These are phyloP conservation scores for Notolepis coatsorum DNA, from an alignment of 2,797 vertebrate species.

Conservation along the genomic window DNA sequence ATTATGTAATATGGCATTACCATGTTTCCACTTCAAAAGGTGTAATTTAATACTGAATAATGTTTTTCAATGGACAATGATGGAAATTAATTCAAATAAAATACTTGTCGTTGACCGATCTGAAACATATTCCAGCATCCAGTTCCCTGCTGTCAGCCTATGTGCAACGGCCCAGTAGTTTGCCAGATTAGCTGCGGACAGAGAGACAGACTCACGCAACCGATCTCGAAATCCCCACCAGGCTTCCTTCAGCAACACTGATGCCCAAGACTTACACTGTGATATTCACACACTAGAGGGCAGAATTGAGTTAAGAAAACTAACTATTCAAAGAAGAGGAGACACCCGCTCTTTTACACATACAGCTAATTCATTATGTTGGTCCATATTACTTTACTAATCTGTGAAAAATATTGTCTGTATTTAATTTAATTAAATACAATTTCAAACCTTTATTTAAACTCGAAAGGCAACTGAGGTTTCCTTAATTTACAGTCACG, in stretches of 20 bases:
- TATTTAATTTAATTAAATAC: too few relatives aligned
- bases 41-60: too few relatives aligned
- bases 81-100: background rate
- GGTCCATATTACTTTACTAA: background rate
- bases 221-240: background rate
- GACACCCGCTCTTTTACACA: constrained; percentile 24
- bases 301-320: constrained; percentile 10
- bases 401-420: background rate
- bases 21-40: too few relatives aligned
- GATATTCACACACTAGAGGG: constrained; percentile 45
- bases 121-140: background rate
- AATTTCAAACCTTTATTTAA: too few relatives aligned
- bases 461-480: too few relatives aligned
- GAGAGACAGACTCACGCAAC: background rate
- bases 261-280: constrained; percentile 10
- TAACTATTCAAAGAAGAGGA: background rate
- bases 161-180: background rate
- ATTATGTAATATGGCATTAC: too few relatives aligned
- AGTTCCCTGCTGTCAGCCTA: background rate
- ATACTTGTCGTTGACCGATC: background rate
- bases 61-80: too few relatives aligned
- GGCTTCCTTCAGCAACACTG: background rate
- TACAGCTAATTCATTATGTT: background rate
- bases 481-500: too few relatives aligned
- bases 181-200: background rate